A percentile compares a stretch with the other conserved stretches of the same genome.
phyloP scores from a whole-genome alignment of 2,888 invertebrate species.

The Neoaliturus tenellus region DNA sequence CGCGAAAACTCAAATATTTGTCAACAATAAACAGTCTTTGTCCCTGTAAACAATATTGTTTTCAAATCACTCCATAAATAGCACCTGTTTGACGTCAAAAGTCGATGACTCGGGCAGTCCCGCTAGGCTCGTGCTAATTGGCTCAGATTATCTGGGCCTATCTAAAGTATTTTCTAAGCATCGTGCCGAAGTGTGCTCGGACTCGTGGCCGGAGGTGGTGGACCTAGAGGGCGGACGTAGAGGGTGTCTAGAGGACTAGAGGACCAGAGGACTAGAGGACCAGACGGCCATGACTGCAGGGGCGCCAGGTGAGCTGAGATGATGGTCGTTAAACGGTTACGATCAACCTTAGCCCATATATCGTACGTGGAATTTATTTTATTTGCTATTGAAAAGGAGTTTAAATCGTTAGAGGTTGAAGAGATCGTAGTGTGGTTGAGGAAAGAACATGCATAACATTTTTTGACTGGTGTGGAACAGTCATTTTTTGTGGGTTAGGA shows the following conservation, averaged over 20 bases:
- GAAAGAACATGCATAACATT: too few species aligned
- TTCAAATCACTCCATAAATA: not conserved
- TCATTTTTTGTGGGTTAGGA: too few species aligned
- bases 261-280: not conserved
- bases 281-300: not conserved
- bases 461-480: too few species aligned
- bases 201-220: not conserved
- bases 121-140: not conserved
- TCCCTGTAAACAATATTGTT: not conserved
- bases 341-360: conserved; percentile 19
- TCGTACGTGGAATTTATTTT: too few species aligned
- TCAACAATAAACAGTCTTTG: not conserved
- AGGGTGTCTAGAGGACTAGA: too few species aligned
- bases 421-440: too few species aligned
- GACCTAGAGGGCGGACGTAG: too few species aligned
- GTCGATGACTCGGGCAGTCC: not conserved
- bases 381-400: too few species aligned
- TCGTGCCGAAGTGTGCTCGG: not conserved
- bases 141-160: conserved; percentile 6
- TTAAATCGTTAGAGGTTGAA: too few species aligned
- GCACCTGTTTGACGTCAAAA: not conserved
- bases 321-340: conserved; percentile 1
- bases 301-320: not conserved
- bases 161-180: not conserved
- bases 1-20: not conserved